These are phyloP conservation scores for Artemisiospiza belli DNA, from an alignment of 2,113 vertebrate genomes.

Conservation along the genomic window DNA sequence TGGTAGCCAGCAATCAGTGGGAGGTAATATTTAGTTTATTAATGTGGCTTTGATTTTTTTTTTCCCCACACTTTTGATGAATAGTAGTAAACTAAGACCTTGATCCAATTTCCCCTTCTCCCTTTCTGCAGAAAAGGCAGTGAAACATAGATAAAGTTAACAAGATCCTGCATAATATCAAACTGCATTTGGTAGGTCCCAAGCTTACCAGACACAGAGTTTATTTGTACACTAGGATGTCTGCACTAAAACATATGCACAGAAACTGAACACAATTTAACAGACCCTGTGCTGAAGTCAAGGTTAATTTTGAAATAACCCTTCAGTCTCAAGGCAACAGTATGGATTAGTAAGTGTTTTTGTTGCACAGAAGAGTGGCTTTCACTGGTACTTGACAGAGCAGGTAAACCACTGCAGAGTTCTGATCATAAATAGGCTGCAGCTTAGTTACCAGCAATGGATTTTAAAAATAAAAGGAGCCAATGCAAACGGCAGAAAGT, in stretches of 20 bases:
- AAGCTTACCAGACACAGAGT: slow-evolving; percentile 44
- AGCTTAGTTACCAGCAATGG: background rate
- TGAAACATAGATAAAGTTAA: slow-evolving; percentile 74
- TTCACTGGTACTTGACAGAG: slow-evolving; percentile 29
- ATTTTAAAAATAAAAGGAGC: slow-evolving; percentile 6
- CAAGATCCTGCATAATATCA: slow-evolving; percentile 74
- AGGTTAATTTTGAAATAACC: slow-evolving; percentile 49
- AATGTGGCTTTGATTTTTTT: slow-evolving; percentile 71
- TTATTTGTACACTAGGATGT: slow-evolving; percentile 39
- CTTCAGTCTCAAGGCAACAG: slow-evolving; percentile 41
- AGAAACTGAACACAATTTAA: slow-evolving; percentile 1
- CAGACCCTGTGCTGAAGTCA: slow-evolving; percentile 18
- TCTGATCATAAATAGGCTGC: slow-evolving; percentile 19
- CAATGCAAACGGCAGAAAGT: background rate
- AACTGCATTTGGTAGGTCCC: slow-evolving; percentile 61
- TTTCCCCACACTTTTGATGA: slow-evolving; percentile 56
- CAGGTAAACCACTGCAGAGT: background rate
- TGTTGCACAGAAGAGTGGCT: slow-evolving; percentile 7
- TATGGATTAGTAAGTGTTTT: slow-evolving; percentile 20
- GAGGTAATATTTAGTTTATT: slow-evolving; percentile 81
- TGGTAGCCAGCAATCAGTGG: slow-evolving; percentile 67
- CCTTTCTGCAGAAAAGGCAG: slow-evolving; percentile 57
- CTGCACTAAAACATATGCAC: slow-evolving; percentile 38
- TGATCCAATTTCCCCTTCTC: slow-evolving; percentile 68
- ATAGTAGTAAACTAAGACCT: slow-evolving; percentile 63